Conservation (phyloP, 1,140 invertebrate genomes). For the Zaprionus lachaisei region DNA sequence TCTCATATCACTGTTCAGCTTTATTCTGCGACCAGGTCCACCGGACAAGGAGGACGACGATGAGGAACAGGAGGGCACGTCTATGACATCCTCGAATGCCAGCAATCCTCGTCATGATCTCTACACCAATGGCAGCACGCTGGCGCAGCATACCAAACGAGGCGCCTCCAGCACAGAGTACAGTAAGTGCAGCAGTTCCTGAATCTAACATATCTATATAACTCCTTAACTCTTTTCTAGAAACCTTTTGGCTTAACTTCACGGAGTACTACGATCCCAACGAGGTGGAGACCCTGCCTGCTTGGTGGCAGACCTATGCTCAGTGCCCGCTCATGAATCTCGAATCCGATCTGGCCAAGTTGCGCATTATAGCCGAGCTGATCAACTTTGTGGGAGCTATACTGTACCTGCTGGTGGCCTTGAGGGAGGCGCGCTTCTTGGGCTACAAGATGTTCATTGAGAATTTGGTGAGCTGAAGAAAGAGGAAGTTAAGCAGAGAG, state of each 20-base stretch:
- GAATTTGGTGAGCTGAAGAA: conserved; percentile 89
- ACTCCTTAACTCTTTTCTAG: conserved; percentile 24
- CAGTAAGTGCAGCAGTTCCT: conserved; percentile 31
- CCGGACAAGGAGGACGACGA: conserved; percentile 72
- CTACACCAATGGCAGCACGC: conserved; percentile 39
- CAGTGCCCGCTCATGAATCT: conserved; percentile 83
- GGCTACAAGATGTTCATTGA: conserved; percentile 96
- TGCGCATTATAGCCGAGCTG: conserved; percentile 89
- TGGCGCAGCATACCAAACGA: conserved; percentile 50
- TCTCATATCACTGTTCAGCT: conserved; percentile 93
- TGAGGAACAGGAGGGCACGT: conserved; percentile 56
- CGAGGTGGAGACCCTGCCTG: conserved; percentile 66
- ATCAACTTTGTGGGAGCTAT: conserved; percentile 90
- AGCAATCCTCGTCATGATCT: conserved; percentile 41
- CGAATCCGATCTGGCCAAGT: conserved; percentile 77
- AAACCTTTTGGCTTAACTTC: conserved; percentile 83
- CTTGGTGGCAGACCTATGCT: conserved; percentile 83
- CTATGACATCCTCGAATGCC: conserved; percentile 30
- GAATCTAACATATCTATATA: too few relatives aligned
- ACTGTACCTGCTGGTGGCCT: conserved; percentile 91
- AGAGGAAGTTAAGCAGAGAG: background rate
- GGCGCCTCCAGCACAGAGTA: conserved; percentile 61
- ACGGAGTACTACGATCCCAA: conserved; percentile 80
- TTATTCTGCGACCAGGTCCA: conserved; percentile 93
- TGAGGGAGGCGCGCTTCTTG: conserved; percentile 92